Base-by-base conservation (phyloP, 2,888 invertebrate genomes). In the Aleiodes leptofemur region DNA sequence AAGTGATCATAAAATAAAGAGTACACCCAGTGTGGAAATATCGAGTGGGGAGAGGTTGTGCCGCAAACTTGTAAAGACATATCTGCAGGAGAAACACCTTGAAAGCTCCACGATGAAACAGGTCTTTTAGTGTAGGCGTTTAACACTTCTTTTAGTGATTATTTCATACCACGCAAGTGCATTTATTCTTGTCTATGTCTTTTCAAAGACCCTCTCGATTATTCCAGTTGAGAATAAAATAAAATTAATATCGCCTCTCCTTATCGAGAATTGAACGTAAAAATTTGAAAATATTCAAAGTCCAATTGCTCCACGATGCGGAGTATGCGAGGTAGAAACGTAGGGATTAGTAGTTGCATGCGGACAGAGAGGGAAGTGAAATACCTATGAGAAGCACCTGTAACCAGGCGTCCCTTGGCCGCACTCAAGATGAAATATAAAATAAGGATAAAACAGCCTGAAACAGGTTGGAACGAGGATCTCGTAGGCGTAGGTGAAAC, bases 351-450 rank as follows among this genome's bases (percentile, higher is more conserved):
- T 48, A 64, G 72, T 73, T 14, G 56, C 43, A 43, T 43, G 43
- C 43, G 66, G 53, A 34, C 31, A 56, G 69, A 71, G 72, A 56
- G 56, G 55, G 66, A 68, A 85, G 8, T 43, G 43, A 11, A 87
- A 86, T 86, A 85, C 86, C 86, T 86, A 83, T 83, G 82, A 82
- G 83, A 87, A 86, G 87, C 87, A 88, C 87, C 86, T 88, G 88
- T 87, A 88, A 85, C 86, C 85, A 73, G 57, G 73, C 72, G 69
- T 51, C 69, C 71, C 73, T 76, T 68, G 73, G 74, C 76, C 74
- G 79, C 77, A 77, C 81, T 74, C 69, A 59, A 56, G 73, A 53
- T 51, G 72, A 72, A 51, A 34, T 55, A 13, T 59, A 69, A 69
- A 50, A 57, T 56, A 50, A 74, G 76, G 71, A 71, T 38, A 64